Evolutionary conservation across 2,113 vertebrate species (phyloP).

Genomic region (Mandrillus leucophaeus): DNA sequence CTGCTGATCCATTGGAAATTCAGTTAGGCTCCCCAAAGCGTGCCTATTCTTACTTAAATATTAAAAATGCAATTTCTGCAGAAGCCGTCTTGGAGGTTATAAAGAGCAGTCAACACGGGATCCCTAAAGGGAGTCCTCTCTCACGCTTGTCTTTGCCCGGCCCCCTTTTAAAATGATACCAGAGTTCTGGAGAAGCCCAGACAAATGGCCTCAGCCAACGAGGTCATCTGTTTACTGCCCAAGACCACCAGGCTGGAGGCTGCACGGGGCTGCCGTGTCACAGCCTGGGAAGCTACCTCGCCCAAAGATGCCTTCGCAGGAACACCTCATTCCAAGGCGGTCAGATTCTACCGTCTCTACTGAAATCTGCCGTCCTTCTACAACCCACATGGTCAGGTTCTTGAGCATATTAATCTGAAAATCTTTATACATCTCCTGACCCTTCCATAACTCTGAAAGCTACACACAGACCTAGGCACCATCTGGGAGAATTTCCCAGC

Average conservation of each 20-base stretch:
- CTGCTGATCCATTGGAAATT: slow-evolving; percentile 73
- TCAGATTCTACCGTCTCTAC: background rate
- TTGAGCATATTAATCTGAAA: background rate
- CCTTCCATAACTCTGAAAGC: background rate
- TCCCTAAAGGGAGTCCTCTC: background rate
- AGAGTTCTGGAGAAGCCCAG: slow-evolving; percentile 19
- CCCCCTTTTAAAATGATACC: background rate
- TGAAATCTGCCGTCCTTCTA: background rate
- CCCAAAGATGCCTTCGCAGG: background rate
- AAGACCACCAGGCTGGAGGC: fast-evolving
- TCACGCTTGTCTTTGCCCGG: background rate
- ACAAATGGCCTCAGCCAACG: background rate
- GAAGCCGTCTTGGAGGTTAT: slow-evolving; percentile 14
- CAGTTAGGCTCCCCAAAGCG: slow-evolving; percentile 50
- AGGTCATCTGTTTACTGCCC: background rate
- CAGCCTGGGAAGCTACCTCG: background rate
- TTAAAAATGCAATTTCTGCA: slow-evolving; percentile 8
- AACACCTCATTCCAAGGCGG: background rate
- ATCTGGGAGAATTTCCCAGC: background rate
- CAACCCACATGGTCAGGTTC: background rate
- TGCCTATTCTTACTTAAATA: slow-evolving; percentile 30
- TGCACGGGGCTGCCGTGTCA: background rate
- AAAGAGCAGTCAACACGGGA: background rate
- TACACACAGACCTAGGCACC: background rate
- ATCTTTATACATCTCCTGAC: background rate